Conservation (phyloP, 2,888 invertebrate genomes). For the Pterostichus niger region DNA sequence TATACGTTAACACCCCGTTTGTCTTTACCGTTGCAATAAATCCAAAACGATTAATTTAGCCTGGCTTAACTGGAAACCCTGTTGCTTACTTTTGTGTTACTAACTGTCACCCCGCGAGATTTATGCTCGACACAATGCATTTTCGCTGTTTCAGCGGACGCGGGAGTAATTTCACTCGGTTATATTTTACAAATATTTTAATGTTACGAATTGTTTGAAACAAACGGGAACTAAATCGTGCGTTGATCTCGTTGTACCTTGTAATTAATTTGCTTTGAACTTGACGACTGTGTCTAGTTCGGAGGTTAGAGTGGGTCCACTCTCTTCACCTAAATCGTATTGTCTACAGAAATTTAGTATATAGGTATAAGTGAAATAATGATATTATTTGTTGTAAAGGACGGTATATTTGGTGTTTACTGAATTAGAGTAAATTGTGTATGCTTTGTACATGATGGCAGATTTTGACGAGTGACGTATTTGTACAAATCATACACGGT, state of each 20-base stretch:
- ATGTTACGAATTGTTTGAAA: conserved; percentile 4
- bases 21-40: conserved; percentile 46
- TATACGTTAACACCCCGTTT: conserved; percentile 52
- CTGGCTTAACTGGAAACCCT: conserved; percentile 53
- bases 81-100: conserved; percentile 59
- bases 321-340: too few relatives aligned
- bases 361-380: too few relatives aligned
- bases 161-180: neutral
- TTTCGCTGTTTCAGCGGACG: conserved; percentile 17
- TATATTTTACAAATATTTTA: conserved; percentile 52
- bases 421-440: too few relatives aligned
- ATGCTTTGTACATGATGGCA: too few relatives aligned
- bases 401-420: too few relatives aligned
- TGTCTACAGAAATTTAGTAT: too few relatives aligned
- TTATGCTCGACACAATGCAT: conserved; percentile 48
- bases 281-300: too few relatives aligned
- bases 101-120: conserved; percentile 45
- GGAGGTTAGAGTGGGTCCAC: too few relatives aligned
- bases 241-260: neutral
- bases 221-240: conserved; percentile 17
- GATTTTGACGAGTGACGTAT: too few relatives aligned
- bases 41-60: conserved; percentile 57
- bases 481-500: too few relatives aligned
- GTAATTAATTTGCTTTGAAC: conserved; percentile 5
- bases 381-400: too few relatives aligned